Base-by-base conservation (phyloP, 64 coral and sea anemone genomes). In the Porites australiensis region DNA sequence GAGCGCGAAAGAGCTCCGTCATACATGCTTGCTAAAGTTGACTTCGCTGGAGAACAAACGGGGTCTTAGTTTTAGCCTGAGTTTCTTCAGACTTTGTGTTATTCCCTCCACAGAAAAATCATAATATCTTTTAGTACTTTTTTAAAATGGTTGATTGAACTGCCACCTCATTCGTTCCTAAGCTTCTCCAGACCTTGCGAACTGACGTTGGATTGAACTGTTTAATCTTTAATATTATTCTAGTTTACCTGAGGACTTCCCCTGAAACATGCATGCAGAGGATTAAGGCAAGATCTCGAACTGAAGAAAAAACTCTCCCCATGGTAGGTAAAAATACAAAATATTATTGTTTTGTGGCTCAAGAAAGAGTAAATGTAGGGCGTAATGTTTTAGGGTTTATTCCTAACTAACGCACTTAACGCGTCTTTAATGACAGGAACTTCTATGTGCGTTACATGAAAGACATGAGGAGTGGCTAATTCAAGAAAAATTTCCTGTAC, bases 241-340 rank as follows among this genome's bases (percentile, higher is more conserved):
- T 22, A 98, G 97, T 98, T 51, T 98, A 98, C 54, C 82, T 98
- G 67, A 87, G 94, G 88, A 98, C 97, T 77, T 95, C 87, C 68
- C 97, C 97, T 43, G 94, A 96, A 58, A 93, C 90, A 53, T 98
- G 97, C 66, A 93, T 96, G 91, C 88, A 98, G 19, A 91, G 97
- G 81, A 96, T 98, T 12, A 91, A 96, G 43, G 87, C 85, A 73
- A 88, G 97, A 9, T 87, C 82, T 81, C 88, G 94, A 74, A 79
- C 90, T 82, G 97, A 96, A 45, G 97, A 98, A 68, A 88, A 92
- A 14, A 86, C 91, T 77, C 71, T 98, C 13, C 92, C 91, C 15
- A 92, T 96, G 97, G 97, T 98, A 72, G 80, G 90, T 75, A 43
- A 12, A 57, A 57, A 57, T 57, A 57, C 54, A 7, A 55, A 55